Base-by-base conservation (phyloP, 2,888 invertebrate genomes). In the Stenurella melanura region DNA sequence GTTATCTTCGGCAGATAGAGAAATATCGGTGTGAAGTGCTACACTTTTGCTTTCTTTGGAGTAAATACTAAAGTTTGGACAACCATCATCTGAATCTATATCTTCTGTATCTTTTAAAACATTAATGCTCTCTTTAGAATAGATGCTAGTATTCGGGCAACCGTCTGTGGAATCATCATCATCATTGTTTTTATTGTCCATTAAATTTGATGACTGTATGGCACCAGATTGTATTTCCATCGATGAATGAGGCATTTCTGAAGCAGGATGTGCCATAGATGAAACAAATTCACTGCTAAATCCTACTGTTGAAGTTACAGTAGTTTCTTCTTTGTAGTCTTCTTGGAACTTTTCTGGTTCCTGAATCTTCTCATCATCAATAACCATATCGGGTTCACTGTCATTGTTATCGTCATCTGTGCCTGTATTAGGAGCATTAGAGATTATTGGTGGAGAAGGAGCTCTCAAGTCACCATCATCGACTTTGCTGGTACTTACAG, bases 21-120 rank as follows among this genome's bases (percentile, higher is more conserved):
- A 81, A 61, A 87, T 79, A 77, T 89, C 91, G 0, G 90, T 90
- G 66, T 90, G 91, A 82, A 93, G 91, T 0, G 94, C 94, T 69
- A 95, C 92, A 82, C 94, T 94, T 86, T 95, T 94, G 77, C 95
- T 95, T 83, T 95, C 93, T 10, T 94, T 94, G 0, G 96, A 96
- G 89, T 96, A 96, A 81, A 96, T 95, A 12, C 95, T 95, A 88
- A 96, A 96, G 88, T 96, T 96, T 5, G 96, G 96, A 88, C 96
- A 96, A 83, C 94, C 95, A 0, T 94, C 94, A 78, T 92, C 91
- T 0, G 90, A 90, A 76, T 90, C 90, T 73, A 93, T 93, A 18
- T 92, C 92, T 77, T 91, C 91, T 68, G 86, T 88, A 75, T 88
- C 87, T 68, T 88, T 88, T 0, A 38, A 12, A 15, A 72, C 57